phyloP scores from a whole-genome alignment of 1,140 invertebrate species.

The Drosophila oshimai region DNA sequence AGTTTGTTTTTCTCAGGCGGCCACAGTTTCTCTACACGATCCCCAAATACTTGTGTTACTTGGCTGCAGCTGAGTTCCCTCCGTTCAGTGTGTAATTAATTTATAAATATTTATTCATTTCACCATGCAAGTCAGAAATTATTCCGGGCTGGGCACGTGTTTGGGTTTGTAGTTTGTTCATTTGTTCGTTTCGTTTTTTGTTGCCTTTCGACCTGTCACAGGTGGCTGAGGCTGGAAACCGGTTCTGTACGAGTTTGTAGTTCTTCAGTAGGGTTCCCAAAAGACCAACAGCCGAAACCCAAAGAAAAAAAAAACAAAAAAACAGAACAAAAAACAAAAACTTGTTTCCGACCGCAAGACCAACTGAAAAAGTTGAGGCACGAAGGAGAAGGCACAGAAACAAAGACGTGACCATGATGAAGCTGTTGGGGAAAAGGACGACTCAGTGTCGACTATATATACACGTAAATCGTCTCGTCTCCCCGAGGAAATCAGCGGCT shows the following conservation, averaged over 20 bases:
- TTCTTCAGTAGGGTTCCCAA: slow-evolving; percentile 41
- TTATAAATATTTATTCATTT: slow-evolving; percentile 62
- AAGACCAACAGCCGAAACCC: slow-evolving; percentile 25
- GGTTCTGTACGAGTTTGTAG: slow-evolving; percentile 33
- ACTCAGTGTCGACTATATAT: slow-evolving; percentile 5
- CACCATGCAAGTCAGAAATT: slow-evolving; percentile 23
- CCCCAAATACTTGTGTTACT: slow-evolving; percentile 31
- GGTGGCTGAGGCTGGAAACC: slow-evolving; percentile 49
- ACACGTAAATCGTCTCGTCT: slow-evolving; percentile 4
- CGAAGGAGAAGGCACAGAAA: slow-evolving; percentile 14
- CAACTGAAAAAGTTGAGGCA: slow-evolving; percentile 10
- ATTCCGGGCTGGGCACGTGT: slow-evolving; percentile 50
- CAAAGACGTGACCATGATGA: slow-evolving; percentile 49
- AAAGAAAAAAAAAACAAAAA: neutral
- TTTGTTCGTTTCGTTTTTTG: slow-evolving; percentile 12
- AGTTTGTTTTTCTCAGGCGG: slow-evolving; percentile 49
- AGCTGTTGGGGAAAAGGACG: slow-evolving; percentile 58
- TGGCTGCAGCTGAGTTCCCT: slow-evolving; percentile 16
- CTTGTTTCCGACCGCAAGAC: slow-evolving; percentile 46
- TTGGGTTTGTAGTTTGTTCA: slow-evolving; percentile 9
- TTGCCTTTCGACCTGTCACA: slow-evolving; percentile 40
- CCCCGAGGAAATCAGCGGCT: slow-evolving; percentile 70
- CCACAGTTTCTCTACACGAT: slow-evolving; percentile 41
- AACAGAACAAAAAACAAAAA: slow-evolving; percentile 27
- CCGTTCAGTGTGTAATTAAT: slow-evolving; percentile 69